A percentile compares a stretch with the other conserved stretches of the same genome.
phyloP scores from a whole-genome alignment of 2,888 invertebrate genomes.

The Tortricodes alternella region DNA sequence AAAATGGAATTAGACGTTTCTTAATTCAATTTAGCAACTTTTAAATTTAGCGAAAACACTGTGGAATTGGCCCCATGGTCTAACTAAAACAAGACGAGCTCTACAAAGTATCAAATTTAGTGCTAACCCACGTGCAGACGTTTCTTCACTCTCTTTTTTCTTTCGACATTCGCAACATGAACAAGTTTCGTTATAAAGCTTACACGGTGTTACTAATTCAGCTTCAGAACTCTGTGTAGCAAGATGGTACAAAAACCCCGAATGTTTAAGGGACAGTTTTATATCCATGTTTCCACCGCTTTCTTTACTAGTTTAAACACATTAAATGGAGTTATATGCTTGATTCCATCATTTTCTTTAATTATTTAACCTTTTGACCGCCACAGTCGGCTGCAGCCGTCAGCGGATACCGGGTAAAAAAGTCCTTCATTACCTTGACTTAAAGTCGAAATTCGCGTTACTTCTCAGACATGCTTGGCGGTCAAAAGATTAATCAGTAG shows the following conservation, averaged over 20 bases:
- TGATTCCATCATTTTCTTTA: conserved; percentile 4
- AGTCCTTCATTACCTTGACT: no score
- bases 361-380: no score
- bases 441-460: no score
- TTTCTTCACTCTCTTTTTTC: neutral
- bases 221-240: neutral
- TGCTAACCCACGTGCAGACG: neutral
- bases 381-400: no score
- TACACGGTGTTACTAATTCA: neutral
- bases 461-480: no score
- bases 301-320: neutral
- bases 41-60: no score
- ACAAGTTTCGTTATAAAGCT: neutral
- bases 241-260: neutral
- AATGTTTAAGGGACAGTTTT: neutral
- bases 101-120: neutral
- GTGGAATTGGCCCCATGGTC: no score
- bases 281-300: neutral
- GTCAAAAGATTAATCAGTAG: no score
- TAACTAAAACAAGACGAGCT: no score
- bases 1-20: no score
- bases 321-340: neutral
- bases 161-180: neutral
- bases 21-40: no score
- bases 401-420: no score